A percentile compares a stretch with the other conserved stretches of the same genome.
These are phyloP conservation scores for Zingel zingel DNA, from an alignment of 2,113 vertebrate genomes.

Conservation along the genomic window DNA sequence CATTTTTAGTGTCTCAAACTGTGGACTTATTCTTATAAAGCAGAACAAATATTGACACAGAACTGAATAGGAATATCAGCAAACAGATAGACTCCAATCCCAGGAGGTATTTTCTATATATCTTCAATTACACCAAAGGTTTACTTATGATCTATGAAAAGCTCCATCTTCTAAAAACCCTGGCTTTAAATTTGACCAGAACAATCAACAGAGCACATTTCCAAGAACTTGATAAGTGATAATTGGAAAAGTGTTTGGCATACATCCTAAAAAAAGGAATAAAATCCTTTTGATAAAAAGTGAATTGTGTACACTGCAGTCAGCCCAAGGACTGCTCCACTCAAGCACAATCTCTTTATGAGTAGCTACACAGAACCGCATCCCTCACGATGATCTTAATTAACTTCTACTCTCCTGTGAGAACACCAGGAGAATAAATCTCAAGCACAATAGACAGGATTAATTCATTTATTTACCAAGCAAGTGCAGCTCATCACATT, in stretches of 20 bases:
- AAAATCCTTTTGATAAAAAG: constrained; percentile 20
- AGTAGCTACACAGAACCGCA: constrained; percentile 50
- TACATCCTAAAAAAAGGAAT: constrained; percentile 14
- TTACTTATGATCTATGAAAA: constrained; percentile 39
- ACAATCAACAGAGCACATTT: constrained; percentile 6
- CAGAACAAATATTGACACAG: constrained; percentile 68
- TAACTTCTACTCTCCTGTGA: constrained; percentile 74
- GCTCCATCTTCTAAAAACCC: constrained; percentile 11
- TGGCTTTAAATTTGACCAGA: not conserved
- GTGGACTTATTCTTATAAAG: constrained; percentile 14
- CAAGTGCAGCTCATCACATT: constrained; percentile 71
- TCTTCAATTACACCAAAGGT: constrained; percentile 46
- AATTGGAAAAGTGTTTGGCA: not conserved
- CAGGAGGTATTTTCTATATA: not conserved
- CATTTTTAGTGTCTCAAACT: not conserved
- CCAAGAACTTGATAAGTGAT: not conserved
- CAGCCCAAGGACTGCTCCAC: constrained; percentile 39
- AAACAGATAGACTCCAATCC: constrained; percentile 36
- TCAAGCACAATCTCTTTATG: constrained; percentile 43
- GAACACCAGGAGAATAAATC: constrained; percentile 73
- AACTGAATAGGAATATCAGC: constrained; percentile 51
- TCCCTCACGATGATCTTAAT: constrained; percentile 75
- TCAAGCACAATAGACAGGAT: constrained; percentile 79
- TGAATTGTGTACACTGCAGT: constrained; percentile 12
- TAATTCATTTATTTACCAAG: constrained; percentile 81